Percentiles rank a stretch among this genome's conserved stretches.
Conservation (phyloP, 2,888 invertebrate species). For the Latrodectus hesperus region DNA sequence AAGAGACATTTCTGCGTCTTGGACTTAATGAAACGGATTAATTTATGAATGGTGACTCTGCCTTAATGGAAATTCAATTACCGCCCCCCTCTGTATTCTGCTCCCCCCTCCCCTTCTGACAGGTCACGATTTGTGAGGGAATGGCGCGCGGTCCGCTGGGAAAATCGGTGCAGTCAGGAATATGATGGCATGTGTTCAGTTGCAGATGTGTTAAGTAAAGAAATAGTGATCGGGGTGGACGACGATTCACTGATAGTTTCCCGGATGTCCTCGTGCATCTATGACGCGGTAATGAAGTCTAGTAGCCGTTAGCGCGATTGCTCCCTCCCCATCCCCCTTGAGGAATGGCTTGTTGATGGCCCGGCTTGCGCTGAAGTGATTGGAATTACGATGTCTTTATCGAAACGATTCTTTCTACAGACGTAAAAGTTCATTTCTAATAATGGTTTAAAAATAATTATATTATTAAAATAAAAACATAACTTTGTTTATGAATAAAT, state of each 20-base stretch:
- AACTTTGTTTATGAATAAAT: no score
- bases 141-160: neutral
- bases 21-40: constrained; percentile 62
- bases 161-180: neutral
- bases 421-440: no score
- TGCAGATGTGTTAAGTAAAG: constrained; percentile 25
- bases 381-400: no score
- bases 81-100: neutral
- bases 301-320: no score
- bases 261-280: neutral
- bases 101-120: neutral
- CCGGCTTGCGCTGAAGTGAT: no score
- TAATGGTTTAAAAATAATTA: no score
- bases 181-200: neutral
- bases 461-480: no score
- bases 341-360: no score
- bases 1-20: constrained; percentile 21
- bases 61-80: constrained; percentile 61
- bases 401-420: no score
- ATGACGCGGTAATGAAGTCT: no score
- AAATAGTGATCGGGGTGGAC: constrained; percentile 13
- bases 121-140: constrained; percentile 9
- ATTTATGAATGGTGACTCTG: constrained; percentile 49
- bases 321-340: no score
- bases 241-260: constrained; percentile 17